Evolutionary conservation across 2,888 invertebrate genomes (phyloP), one percentile per base, ranked within the genome.

Genomic region (Mythimna loreyi): DNA sequence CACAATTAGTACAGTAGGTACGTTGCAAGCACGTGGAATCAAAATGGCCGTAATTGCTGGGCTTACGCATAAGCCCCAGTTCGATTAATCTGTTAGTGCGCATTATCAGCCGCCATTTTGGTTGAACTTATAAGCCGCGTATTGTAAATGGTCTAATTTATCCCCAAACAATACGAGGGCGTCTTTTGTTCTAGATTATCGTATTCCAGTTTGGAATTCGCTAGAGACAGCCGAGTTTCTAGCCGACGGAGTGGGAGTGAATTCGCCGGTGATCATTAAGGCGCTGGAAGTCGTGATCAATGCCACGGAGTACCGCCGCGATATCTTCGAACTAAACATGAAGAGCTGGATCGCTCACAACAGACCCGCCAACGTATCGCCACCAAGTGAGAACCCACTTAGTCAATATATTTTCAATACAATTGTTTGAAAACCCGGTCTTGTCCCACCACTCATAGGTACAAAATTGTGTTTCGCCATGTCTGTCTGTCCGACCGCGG

Each of bases 171-270:
- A 28, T 43, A 11, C 21, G 5, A 40, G 5, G 11, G 3, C 21
- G 11, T 33, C 57, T 68, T 65, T 53, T 63, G 19, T 76, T 73
- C 1, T 65, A 93, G 93, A 78, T 19, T 93, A 83, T 57, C 83
- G 83, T 3, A 73, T 93, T n/a, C 92, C 93, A 0, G 21, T 91
- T 47, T 93, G 91, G 92, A 91, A 90, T 4, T 88, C 88, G 7
- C 85, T 89, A 36, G 91, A 93, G 16, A 82, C 84, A 11, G 90
- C 87, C 0, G 76, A 87, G 57, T 76, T 89, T 67, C 78, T 93
- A 16, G 90, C 91, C 0, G 59, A 73, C 16, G 78, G 86, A 19
- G 68, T 88, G 9, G 89, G 87, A 0, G 45, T 91, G 25, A 56
- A 82, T 1, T 55, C 16, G 0, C 6, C 49, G 0, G 6, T 52